A percentile compares a stretch with the other conserved stretches of the same genome.
Evolutionary conservation across 2,797 vertebrate genomes (phyloP).

Genomic region (Cercopithecus petaurista): DNA sequence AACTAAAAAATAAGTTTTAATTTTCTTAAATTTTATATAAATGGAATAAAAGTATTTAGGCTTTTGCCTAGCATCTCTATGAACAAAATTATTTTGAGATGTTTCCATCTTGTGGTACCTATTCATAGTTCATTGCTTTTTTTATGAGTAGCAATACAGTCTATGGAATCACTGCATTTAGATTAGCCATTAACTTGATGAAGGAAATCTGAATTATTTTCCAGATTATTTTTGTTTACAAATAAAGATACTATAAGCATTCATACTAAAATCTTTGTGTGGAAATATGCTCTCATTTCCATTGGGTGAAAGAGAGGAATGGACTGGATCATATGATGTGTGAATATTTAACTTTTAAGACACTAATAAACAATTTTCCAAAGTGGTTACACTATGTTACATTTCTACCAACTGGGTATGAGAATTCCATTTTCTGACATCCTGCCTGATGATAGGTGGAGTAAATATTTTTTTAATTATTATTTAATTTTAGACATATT

Average conservation of each 20-base stretch:
- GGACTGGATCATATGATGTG: background rate
- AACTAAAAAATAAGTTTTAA: background rate
- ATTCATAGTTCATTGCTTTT: background rate
- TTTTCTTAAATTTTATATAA: background rate
- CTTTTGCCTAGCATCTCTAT: background rate
- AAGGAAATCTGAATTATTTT: background rate
- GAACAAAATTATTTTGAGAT: background rate
- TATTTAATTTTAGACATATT: background rate
- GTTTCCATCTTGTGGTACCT: background rate
- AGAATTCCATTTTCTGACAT: background rate
- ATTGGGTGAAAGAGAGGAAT: background rate
- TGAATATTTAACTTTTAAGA: background rate
- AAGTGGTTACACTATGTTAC: background rate
- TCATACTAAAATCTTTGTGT: background rate
- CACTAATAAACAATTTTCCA: background rate
- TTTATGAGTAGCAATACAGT: background rate
- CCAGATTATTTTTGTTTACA: background rate
- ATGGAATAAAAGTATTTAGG: background rate
- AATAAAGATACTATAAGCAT: background rate
- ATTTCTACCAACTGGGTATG: background rate
- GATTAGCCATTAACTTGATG: background rate
- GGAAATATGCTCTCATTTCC: background rate
- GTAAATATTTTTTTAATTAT: background rate
- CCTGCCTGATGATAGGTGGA: background rate
- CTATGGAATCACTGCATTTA: background rate